These are phyloP conservation scores for Philereme transversata DNA, from an alignment of 2,888 invertebrate genomes.

Conservation along the genomic window DNA sequence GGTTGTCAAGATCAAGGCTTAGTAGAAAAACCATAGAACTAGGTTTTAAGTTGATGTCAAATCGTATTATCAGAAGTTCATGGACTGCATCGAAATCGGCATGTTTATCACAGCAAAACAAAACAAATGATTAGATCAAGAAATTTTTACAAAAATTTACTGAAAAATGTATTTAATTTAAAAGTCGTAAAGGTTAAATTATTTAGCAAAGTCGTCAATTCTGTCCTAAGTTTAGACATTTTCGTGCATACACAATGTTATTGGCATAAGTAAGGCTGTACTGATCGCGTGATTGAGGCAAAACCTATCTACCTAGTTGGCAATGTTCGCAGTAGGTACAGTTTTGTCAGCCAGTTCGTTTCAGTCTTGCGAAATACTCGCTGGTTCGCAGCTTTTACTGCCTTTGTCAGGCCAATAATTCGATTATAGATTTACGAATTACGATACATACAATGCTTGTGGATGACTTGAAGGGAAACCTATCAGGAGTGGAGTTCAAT, in stretches of 20 bases:
- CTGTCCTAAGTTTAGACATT: constrained; percentile 32
- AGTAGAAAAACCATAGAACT: constrained; percentile 16
- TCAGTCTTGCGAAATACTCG: constrained; percentile 70
- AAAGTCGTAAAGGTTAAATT: constrained; percentile 34
- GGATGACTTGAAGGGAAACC: constrained; percentile 33
- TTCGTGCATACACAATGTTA: constrained; percentile 60
- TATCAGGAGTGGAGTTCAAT: constrained; percentile 19
- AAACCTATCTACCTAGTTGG: constrained; percentile 75
- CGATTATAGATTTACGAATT: constrained; percentile 30
- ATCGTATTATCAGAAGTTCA: constrained; percentile 13
- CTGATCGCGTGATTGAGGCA: constrained; percentile 74
- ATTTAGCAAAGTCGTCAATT: constrained; percentile 32
- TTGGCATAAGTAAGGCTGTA: constrained; percentile 52
- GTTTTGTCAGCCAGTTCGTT: constrained; percentile 69
- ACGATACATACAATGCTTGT: constrained; percentile 28
- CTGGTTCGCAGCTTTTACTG: constrained; percentile 52
- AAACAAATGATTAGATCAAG: neutral
- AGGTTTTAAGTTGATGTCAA: constrained; percentile 11
- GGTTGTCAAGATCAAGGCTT: constrained; percentile 29
- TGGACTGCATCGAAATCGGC: neutral
- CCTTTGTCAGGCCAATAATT: constrained; percentile 34
- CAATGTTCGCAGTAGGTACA: constrained; percentile 60
- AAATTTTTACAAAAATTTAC: constrained; percentile 1
- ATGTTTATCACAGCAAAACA: constrained; percentile 2
- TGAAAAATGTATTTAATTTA: neutral